Conservation (phyloP, 23 tunicate genomes). For the Aplidium turbinatum region DNA sequence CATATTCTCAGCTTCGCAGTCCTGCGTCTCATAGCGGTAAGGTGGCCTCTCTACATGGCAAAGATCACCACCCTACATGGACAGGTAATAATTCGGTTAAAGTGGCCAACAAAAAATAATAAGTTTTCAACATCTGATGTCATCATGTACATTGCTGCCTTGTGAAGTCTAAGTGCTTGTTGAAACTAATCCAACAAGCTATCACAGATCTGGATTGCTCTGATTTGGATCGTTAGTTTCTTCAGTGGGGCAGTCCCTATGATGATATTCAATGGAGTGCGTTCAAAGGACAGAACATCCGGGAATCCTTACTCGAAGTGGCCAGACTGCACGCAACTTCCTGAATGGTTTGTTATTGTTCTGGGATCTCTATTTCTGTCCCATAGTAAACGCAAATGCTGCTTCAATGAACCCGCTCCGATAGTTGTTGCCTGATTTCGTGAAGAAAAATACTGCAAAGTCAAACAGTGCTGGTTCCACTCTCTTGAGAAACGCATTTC, state of each 20-base stretch:
- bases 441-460: too few species aligned
- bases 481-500: too few species aligned
- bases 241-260: constrained; percentile 47
- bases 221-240: constrained; percentile 49
- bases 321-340: constrained; percentile 48
- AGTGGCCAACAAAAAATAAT: too few species aligned
- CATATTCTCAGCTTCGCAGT: constrained; percentile 58
- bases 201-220: constrained; percentile 44
- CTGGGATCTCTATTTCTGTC: too few species aligned
- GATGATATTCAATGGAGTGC: constrained; percentile 40
- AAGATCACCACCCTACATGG: neutral
- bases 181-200: neutral
- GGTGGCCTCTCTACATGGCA: constrained; percentile 22
- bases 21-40: constrained; percentile 36
- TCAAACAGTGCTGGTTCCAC: too few species aligned
- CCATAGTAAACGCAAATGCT: too few species aligned
- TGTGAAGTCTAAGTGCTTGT: neutral
- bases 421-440: too few species aligned
- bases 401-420: too few species aligned
- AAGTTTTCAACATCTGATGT: neutral
- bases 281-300: constrained; percentile 11
- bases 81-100: neutral
- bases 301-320: constrained; percentile 40
- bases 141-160: neutral
- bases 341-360: constrained; percentile 36